phyloP scores from a whole-genome alignment of 2,888 invertebrate genomes.

The Tetheella fluctuosa region DNA sequence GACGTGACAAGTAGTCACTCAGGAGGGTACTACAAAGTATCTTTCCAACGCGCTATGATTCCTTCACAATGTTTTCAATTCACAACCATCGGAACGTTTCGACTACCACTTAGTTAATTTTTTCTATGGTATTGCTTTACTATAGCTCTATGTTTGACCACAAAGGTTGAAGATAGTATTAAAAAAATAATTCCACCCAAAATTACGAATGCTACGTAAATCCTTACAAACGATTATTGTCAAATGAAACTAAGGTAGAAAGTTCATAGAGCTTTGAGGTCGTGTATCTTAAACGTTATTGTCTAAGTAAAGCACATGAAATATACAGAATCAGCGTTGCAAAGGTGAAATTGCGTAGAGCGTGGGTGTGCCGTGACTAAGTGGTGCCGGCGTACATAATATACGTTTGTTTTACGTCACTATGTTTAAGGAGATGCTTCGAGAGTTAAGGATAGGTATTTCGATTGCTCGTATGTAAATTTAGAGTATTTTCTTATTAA shows the following conservation, averaged over 20 bases:
- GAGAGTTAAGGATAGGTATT: neutral
- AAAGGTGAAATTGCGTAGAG: constrained; percentile 21
- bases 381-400: constrained; percentile 21
- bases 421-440: neutral
- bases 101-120: too few species aligned
- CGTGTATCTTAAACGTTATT: constrained; percentile 7
- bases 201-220: neutral
- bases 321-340: constrained; percentile 17
- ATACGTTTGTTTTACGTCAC: constrained; percentile 36
- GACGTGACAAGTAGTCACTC: too few species aligned
- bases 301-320: constrained; percentile 7
- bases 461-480: too few species aligned
- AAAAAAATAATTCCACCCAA: too few species aligned
- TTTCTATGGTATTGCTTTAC: too few species aligned
- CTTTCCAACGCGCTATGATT: too few species aligned
- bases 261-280: constrained; percentile 17
- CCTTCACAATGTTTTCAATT: too few species aligned
- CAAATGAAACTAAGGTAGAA: neutral
- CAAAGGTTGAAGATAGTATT: too few species aligned
- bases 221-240: neutral
- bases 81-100: too few species aligned
- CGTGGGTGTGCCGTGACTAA: constrained; percentile 26
- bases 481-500: too few species aligned
- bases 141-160: too few species aligned
- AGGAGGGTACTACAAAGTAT: too few species aligned